Conservation (phyloP, 2,888 invertebrate genomes). For the Sminthurides aquaticus region DNA sequence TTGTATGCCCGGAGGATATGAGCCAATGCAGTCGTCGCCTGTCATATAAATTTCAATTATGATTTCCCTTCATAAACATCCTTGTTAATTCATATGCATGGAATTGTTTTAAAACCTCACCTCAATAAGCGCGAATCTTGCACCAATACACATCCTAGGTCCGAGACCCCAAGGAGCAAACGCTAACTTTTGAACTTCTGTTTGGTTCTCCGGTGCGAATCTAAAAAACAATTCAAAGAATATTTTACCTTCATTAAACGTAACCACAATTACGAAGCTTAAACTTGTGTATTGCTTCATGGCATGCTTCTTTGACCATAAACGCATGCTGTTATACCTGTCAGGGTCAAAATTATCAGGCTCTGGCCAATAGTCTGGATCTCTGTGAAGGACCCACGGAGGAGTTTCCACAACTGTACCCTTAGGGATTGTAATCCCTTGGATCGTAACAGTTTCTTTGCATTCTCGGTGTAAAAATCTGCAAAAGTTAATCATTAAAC, state of each 20-base stretch:
- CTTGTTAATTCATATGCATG: too few relatives aligned
- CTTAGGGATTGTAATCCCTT: slow-evolving; percentile 39
- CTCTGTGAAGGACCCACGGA: slow-evolving; percentile 39
- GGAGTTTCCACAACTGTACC: slow-evolving; percentile 41
- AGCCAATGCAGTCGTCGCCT: slow-evolving; percentile 38
- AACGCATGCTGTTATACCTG: slow-evolving; percentile 19
- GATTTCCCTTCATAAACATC: too few relatives aligned
- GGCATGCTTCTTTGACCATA: too few relatives aligned
- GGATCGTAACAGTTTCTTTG: slow-evolving; percentile 40
- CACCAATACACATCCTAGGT: slow-evolving; percentile 42
- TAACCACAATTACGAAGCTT: not conserved
- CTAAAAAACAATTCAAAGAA: not conserved
- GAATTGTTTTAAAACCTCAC: too few relatives aligned
- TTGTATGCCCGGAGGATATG: slow-evolving; percentile 35
- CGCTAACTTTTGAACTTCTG: slow-evolving; percentile 40
- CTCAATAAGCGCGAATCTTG: slow-evolving; percentile 41
- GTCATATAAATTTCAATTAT: not conserved
- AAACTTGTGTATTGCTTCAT: too few relatives aligned
- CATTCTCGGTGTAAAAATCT: slow-evolving; percentile 42
- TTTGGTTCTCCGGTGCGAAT: slow-evolving; percentile 36
- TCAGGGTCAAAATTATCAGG: slow-evolving; percentile 33
- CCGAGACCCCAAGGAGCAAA: slow-evolving; percentile 41
- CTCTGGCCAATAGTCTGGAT: slow-evolving; percentile 42
- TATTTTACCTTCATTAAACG: not conserved
- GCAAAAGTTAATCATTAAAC: too few relatives aligned